A percentile compares a stretch with the other conserved stretches of the same genome.
Conservation (phyloP, 2,797 vertebrate genomes). For the Australoheros facetus region DNA sequence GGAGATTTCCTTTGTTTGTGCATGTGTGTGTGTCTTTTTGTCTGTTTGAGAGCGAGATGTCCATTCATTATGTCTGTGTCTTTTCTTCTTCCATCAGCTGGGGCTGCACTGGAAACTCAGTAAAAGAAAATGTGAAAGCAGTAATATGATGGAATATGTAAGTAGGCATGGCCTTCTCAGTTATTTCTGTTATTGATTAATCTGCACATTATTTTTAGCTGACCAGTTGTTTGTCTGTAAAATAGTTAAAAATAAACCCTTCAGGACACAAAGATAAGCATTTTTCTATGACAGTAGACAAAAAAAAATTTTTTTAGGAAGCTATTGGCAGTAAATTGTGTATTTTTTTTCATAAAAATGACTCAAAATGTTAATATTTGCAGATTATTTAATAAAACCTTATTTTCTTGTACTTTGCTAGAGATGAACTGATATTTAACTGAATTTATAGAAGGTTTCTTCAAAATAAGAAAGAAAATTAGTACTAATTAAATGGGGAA, state of each 20-base stretch:
- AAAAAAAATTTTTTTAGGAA: background rate
- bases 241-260: background rate
- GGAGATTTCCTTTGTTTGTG: constrained; percentile 60
- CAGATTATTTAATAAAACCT: background rate
- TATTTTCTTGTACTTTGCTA: background rate
- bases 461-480: background rate
- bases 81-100: constrained; percentile 84
- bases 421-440: background rate
- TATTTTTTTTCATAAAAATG: too few relatives aligned
- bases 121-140: constrained; percentile 99
- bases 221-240: rapidly evolving
- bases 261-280: background rate
- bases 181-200: background rate
- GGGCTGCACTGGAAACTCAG: constrained; percentile 99
- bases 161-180: constrained; percentile 69
- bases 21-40: constrained; percentile 40
- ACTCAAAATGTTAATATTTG: background rate
- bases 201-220: background rate
- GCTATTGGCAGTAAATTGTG: background rate
- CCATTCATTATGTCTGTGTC: constrained; percentile 53
- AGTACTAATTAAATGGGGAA: background rate
- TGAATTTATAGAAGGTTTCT: background rate
- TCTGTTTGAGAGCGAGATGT: constrained; percentile 30
- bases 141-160: constrained; percentile 99
- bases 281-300: background rate